These are phyloP conservation scores for Lichenostomus cassidix DNA, from an alignment of 2,113 vertebrate species.

Conservation along the genomic window DNA sequence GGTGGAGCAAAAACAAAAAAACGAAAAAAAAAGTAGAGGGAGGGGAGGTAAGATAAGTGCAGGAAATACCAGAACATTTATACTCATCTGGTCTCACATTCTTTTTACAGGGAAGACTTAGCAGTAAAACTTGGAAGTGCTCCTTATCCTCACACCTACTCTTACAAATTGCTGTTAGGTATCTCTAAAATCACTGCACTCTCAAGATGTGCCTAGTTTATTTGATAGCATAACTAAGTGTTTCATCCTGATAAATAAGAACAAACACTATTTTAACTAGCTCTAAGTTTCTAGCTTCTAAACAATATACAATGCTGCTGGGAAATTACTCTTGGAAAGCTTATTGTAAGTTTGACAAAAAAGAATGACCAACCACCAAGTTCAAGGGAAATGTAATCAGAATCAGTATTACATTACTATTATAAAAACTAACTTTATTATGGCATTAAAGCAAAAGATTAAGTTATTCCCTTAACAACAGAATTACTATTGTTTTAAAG, in stretches of 20 bases:
- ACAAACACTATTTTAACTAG: not conserved
- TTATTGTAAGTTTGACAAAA: not conserved
- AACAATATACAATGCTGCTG: not conserved
- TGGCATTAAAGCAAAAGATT: not conserved
- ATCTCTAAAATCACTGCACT: not conserved
- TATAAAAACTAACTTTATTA: not conserved
- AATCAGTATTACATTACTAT: not conserved
- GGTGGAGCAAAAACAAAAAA: fast-evolving
- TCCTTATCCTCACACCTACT: not conserved
- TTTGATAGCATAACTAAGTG: not conserved
- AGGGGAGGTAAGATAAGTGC: not conserved
- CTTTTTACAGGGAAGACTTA: not conserved
- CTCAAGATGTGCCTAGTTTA: not conserved
- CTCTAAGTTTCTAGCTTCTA: not conserved
- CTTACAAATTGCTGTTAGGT: not conserved
- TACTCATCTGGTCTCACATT: not conserved
- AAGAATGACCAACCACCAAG: not conserved
- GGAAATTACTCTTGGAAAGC: not conserved
- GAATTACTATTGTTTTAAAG: not conserved
- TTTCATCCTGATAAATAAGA: not conserved
- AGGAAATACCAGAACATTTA: not conserved
- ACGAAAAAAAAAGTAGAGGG: no score
- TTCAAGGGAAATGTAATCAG: not conserved
- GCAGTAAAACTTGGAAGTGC: not conserved
- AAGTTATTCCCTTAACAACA: not conserved